Evolutionary conservation across 2,888 invertebrate genomes (phyloP).

Genomic region (Frankliniella fusca): DNA sequence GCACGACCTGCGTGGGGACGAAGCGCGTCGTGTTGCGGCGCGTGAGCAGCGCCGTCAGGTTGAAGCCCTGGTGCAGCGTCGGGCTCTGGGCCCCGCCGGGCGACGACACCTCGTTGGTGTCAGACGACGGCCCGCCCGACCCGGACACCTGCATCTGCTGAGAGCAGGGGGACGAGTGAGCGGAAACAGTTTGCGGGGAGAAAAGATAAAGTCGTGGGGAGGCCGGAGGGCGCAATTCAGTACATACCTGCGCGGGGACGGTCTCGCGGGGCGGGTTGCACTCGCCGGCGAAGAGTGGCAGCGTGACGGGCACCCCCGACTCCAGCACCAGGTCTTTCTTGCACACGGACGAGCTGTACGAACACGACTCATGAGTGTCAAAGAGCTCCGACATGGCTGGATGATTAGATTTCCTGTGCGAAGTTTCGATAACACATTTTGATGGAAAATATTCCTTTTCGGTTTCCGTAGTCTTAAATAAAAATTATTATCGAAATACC

Average conservation of each 20-base stretch:
- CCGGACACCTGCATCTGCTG: not conserved
- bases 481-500: too few relatives aligned
- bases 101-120: slow-evolving; percentile 29
- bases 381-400: not conserved
- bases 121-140: not conserved
- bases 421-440: too few relatives aligned
- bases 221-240: not conserved
- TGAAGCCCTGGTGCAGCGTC: not conserved
- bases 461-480: too few relatives aligned
- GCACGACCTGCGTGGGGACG: slow-evolving; percentile 47
- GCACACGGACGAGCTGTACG: slow-evolving; percentile 69
- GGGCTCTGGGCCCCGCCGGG: slow-evolving; percentile 13
- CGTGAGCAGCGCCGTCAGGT: slow-evolving; percentile 17
- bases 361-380: not conserved
- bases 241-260: slow-evolving; percentile 30
- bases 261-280: slow-evolving; percentile 62
- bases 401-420: not conserved
- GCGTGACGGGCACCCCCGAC: slow-evolving; percentile 66
- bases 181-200: slow-evolving; percentile 16
- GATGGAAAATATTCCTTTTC: too few relatives aligned
- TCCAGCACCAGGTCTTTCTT: slow-evolving; percentile 68
- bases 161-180: not conserved
- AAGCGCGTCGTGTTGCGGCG: slow-evolving; percentile 38
- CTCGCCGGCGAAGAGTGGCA: slow-evolving; percentile 72
- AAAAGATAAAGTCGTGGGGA: not conserved